These are phyloP conservation scores for Gadopsis bispinosus DNA, from an alignment of 2,797 vertebrate species.

Conservation along the genomic window DNA sequence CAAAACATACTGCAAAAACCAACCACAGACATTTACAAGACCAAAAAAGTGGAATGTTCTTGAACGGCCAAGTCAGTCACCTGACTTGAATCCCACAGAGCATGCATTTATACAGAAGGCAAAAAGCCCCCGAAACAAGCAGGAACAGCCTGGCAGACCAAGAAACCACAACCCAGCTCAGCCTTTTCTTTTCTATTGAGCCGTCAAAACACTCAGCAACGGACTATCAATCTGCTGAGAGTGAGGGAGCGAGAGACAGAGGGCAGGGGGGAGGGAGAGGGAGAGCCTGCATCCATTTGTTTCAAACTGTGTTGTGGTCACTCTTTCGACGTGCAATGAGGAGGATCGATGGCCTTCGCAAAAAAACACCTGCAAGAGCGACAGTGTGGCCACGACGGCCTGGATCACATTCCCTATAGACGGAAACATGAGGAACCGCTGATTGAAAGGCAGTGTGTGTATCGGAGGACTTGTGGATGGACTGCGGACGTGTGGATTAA, in stretches of 20 bases:
- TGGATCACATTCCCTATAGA: constrained; percentile 2
- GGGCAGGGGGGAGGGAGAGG: not conserved
- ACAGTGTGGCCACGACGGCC: not conserved
- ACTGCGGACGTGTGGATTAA: not conserved
- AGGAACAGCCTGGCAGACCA: no score
- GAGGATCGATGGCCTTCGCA: constrained; percentile 11
- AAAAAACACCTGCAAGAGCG: not conserved
- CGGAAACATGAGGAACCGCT: constrained; percentile 1
- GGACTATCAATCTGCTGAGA: not conserved
- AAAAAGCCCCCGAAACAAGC: no score
- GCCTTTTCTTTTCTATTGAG: constrained; percentile 22
- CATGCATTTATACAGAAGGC: no score
- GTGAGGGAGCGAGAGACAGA: not conserved
- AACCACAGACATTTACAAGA: no score
- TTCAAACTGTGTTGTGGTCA: constrained; percentile 28
- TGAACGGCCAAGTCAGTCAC: no score
- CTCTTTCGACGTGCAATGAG: not conserved
- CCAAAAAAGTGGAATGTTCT: no score
- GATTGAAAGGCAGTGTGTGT: not conserved
- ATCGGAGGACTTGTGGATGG: not conserved
- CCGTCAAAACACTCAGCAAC: constrained; percentile 4
- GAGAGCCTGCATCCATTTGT: constrained; percentile 18
- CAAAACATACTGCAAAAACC: no score
- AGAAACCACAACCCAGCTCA: not conserved
- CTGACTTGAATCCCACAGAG: no score